Evolutionary conservation across 30 jellyfish, hydroid and myxozoan species (phyloP).

Genomic region (Cassiopea andromeda): DNA sequence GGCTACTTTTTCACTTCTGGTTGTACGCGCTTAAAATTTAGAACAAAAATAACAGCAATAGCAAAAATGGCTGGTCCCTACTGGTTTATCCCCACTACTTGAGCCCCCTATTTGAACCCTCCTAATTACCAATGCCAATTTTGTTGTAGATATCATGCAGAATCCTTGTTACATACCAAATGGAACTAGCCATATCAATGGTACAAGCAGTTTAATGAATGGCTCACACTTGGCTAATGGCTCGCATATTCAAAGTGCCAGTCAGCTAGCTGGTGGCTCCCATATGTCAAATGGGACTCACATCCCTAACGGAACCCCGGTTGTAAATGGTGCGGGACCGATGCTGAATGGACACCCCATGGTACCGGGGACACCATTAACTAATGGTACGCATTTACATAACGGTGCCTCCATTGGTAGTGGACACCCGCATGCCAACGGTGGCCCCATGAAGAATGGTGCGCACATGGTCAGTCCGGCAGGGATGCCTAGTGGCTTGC

Average conservation of each 20-base stretch:
- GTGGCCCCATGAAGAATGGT: constrained; percentile 28
- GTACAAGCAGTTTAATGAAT: constrained; percentile 8
- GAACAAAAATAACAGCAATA: too few relatives aligned
- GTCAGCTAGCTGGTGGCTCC: constrained; percentile 5
- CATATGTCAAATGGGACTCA: constrained; percentile 42
- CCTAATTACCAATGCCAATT: too few relatives aligned
- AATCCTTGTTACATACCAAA: neutral
- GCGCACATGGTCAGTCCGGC: constrained; percentile 64
- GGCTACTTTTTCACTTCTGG: too few relatives aligned
- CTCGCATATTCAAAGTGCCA: constrained; percentile 18
- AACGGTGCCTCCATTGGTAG: constrained; percentile 23
- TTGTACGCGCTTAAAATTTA: too few relatives aligned
- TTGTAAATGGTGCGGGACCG: constrained; percentile 12
- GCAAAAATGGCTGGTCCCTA: too few relatives aligned
- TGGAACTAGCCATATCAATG: constrained; percentile 6
- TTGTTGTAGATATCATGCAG: neutral
- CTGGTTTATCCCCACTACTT: too few relatives aligned
- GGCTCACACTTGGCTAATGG: constrained; percentile 48
- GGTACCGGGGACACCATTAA: constrained; percentile 13
- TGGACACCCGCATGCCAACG: constrained; percentile 26
- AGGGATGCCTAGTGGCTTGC: constrained; percentile 51
- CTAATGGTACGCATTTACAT: constrained; percentile 41
- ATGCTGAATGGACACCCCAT: constrained; percentile 19
- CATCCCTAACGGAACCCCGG: constrained; percentile 30
- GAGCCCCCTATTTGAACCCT: too few relatives aligned